Percentiles rank a stretch among this genome's conserved stretches.
Conservation (phyloP, 2,888 invertebrate species). For the Orthosia gracilis region DNA sequence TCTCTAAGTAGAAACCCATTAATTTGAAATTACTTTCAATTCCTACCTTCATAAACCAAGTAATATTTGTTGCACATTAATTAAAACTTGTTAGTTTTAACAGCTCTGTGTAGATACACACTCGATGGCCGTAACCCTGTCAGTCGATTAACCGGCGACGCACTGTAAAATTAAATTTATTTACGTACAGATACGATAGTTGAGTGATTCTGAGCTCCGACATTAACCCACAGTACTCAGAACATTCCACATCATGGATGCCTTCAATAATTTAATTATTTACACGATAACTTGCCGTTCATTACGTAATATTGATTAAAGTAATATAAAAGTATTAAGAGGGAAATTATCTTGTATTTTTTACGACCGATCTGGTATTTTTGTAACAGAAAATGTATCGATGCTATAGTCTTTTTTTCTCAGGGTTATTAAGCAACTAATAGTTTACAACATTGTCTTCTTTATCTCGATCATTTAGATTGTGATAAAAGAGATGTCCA, state of each 20-base stretch:
- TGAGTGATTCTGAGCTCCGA: constrained; percentile 58
- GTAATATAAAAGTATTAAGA: constrained; percentile 65
- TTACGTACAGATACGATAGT: constrained; percentile 79
- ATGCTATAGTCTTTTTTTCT: constrained; percentile 25
- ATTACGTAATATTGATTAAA: constrained; percentile 67
- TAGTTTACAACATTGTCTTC: constrained; percentile 49
- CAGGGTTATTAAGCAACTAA: constrained; percentile 41
- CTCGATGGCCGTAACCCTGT: constrained; percentile 69
- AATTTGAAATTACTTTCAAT: no score
- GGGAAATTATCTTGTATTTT: constrained; percentile 60
- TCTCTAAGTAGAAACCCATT: no score
- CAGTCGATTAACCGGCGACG: constrained; percentile 80
- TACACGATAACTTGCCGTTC: constrained; percentile 65
- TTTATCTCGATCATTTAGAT: constrained; percentile 43
- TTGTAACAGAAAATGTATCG: constrained; percentile 29
- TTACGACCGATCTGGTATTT: constrained; percentile 69
- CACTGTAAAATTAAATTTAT: constrained; percentile 84
- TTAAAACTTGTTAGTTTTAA: constrained; percentile 18
- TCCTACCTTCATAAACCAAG: no score
- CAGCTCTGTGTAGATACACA: constrained; percentile 69
- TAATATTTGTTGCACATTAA: not conserved
- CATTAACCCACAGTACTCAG: constrained; percentile 61
- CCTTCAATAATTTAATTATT: constrained; percentile 79
- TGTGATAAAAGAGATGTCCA: constrained; percentile 44
- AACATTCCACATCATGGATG: constrained; percentile 70